Conservation (phyloP, 2,888 invertebrate species). For the Morpho helenor region DNA sequence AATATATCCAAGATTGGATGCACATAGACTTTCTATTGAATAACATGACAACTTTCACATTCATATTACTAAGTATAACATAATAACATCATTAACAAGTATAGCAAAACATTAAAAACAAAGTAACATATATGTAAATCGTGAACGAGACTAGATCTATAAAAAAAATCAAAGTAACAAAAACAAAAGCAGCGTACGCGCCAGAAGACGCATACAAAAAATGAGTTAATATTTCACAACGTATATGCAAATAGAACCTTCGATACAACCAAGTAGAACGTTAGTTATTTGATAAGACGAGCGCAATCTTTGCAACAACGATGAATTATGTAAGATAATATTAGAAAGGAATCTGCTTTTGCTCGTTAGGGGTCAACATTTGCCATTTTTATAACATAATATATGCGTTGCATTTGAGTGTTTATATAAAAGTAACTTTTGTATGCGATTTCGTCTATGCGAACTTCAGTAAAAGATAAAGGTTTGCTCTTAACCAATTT, state of each 20-base stretch:
- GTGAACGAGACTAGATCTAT: no score
- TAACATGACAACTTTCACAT: no score
- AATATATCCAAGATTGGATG: no score
- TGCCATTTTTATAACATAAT: slow-evolving; percentile 3
- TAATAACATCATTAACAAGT: no score
- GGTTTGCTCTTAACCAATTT: no score
- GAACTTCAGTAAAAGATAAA: background rate
- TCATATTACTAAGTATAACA: no score
- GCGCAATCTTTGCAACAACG: slow-evolving; percentile 21
- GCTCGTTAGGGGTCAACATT: slow-evolving; percentile 29
- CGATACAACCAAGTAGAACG: slow-evolving; percentile 1
- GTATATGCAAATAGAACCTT: background rate
- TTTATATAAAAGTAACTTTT: background rate
- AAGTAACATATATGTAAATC: no score
- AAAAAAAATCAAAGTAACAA: no score
- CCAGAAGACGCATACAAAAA: no score
- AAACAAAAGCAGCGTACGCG: no score
- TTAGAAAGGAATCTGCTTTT: slow-evolving; percentile 41
- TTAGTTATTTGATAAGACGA: slow-evolving; percentile 15
- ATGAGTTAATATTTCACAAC: background rate
- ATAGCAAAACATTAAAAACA: no score
- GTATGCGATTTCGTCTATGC: background rate
- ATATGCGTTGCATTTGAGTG: background rate
- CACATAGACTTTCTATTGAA: no score
- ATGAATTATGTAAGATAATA: slow-evolving; percentile 38